Evolutionary conservation across 2,113 vertebrate species (phyloP).

Genomic region (Erpornis zantholeuca): DNA sequence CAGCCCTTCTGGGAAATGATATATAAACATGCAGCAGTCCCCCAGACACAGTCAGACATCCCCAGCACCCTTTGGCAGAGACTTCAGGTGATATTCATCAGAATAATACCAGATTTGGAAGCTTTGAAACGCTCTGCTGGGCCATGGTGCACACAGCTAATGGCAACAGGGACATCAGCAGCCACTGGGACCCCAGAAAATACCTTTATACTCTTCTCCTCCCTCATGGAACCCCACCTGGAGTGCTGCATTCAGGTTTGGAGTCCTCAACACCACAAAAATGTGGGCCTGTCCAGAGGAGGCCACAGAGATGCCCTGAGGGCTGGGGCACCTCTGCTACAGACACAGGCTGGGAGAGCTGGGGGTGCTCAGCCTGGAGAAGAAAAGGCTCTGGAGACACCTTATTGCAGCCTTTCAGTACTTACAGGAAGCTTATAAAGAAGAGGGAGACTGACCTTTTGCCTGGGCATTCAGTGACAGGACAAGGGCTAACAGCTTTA

Average conservation of each 20-base stretch:
- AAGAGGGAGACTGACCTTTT: not conserved
- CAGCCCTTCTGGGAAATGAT: not conserved
- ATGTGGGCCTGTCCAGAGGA: not conserved
- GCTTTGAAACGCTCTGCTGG: not conserved
- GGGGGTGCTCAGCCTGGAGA: not conserved
- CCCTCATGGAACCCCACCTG: not conserved
- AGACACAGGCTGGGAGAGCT: not conserved
- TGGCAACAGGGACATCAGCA: not conserved
- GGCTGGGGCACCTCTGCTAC: not conserved
- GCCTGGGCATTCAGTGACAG: not conserved
- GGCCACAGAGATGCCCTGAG: not conserved
- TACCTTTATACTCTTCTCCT: not conserved
- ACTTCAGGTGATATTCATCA: not conserved
- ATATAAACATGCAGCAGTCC: rapidly evolving
- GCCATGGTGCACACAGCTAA: not conserved
- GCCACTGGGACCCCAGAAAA: not conserved
- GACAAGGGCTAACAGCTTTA: not conserved
- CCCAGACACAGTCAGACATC: not conserved
- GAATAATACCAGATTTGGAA: not conserved
- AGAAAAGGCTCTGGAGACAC: not conserved
- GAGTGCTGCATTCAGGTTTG: not conserved
- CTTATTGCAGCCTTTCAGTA: not conserved
- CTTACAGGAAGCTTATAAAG: not conserved
- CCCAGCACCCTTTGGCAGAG: not conserved
- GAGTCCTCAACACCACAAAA: not conserved